Conservation (phyloP, 1,140 invertebrate genomes). For the Heliconius hewitsoni region DNA sequence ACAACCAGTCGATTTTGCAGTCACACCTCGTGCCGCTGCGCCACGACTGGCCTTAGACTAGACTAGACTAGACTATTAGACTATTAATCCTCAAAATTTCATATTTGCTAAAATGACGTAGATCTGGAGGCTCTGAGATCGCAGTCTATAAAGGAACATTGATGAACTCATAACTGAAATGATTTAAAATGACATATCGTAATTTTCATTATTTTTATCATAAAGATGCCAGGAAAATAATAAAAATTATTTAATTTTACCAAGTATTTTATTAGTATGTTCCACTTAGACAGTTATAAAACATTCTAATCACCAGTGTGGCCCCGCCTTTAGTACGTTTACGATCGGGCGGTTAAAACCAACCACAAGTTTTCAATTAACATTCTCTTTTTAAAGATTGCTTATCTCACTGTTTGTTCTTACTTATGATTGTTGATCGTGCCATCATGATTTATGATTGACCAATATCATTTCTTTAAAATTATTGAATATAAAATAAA, state of each 20-base stretch:
- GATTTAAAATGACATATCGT: too few species aligned
- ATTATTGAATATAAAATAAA: not conserved
- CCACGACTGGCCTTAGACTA: too few species aligned
- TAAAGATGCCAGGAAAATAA: too few species aligned
- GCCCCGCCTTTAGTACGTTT: conserved; percentile 37
- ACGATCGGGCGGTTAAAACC: conserved; percentile 35
- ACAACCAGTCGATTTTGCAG: too few species aligned
- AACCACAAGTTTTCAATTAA: conserved; percentile 54
- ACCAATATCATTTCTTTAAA: conserved; percentile 38
- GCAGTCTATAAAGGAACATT: too few species aligned
- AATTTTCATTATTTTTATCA: too few species aligned
- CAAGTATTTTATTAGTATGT: not conserved
- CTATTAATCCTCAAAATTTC: too few species aligned
- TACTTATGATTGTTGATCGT: conserved; percentile 50
- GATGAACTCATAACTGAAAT: too few species aligned
- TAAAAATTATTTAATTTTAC: not conserved
- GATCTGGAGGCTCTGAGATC: too few species aligned
- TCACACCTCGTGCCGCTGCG: too few species aligned
- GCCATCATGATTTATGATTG: conserved; percentile 49
- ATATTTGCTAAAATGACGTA: too few species aligned
- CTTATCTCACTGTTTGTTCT: conserved; percentile 52
- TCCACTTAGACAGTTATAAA: not conserved
- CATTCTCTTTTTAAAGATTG: conserved; percentile 56
- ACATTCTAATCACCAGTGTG: conserved; percentile 18
- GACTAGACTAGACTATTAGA: too few species aligned